Conservation (phyloP, 2,888 invertebrate species). For the Coelinius sp. region DNA sequence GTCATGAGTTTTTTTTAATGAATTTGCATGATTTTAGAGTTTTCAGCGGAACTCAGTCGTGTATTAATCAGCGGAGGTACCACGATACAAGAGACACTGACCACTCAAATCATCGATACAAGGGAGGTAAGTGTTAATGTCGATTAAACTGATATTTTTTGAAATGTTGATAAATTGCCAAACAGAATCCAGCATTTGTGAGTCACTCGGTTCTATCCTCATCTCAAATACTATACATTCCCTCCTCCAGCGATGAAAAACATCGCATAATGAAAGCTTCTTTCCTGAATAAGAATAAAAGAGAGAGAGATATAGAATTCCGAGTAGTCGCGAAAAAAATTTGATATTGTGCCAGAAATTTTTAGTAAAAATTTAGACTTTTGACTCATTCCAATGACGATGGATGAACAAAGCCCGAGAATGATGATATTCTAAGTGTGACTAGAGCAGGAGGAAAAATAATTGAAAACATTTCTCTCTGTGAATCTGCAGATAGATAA, state of each 20-base stretch:
- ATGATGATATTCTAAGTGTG: no score
- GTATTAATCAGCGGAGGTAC: slow-evolving; percentile 53
- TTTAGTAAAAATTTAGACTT: slow-evolving; percentile 31
- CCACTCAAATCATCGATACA: slow-evolving; percentile 45
- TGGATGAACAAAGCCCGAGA: background rate
- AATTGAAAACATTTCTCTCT: no score
- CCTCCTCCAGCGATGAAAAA: background rate
- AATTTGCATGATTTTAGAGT: slow-evolving; percentile 47
- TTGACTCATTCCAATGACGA: background rate
- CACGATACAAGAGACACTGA: slow-evolving; percentile 52
- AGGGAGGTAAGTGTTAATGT: slow-evolving; percentile 46
- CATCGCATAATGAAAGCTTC: background rate
- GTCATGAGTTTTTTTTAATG: no score
- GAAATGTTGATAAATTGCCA: background rate
- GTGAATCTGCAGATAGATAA: background rate
- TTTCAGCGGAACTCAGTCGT: slow-evolving; percentile 56
- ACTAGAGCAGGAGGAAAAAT: no score
- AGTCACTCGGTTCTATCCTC: background rate
- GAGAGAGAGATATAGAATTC: slow-evolving; percentile 21
- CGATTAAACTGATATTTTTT: background rate
- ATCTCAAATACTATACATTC: background rate
- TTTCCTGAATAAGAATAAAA: slow-evolving; percentile 41
- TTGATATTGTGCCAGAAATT: slow-evolving; percentile 43
- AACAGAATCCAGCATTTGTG: background rate
- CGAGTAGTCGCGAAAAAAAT: slow-evolving; percentile 24